These are phyloP conservation scores for Chloromyia formosa DNA, from an alignment of 2,888 invertebrate species.

Conservation along the genomic window DNA sequence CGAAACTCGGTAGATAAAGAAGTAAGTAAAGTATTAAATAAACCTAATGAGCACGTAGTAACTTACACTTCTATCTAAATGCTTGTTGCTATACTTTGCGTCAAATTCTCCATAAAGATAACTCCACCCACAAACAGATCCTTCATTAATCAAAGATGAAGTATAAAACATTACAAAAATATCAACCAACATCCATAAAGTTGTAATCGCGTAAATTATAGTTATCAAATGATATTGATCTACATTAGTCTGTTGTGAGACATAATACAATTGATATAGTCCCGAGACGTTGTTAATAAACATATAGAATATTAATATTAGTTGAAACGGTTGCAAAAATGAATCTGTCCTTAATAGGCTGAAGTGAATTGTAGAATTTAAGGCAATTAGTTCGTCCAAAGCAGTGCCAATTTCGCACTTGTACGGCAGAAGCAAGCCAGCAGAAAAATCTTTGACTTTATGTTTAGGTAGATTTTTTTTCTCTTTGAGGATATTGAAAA, in stretches of 20 bases:
- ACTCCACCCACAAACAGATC: background rate
- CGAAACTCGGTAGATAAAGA: too few species aligned
- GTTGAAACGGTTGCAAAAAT: background rate
- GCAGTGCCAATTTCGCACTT: background rate
- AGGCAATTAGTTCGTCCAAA: background rate
- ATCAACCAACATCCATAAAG: background rate
- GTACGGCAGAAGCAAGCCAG: too few species aligned
- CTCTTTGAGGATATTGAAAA: too few species aligned
- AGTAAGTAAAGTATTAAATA: too few species aligned
- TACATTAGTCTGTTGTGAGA: background rate
- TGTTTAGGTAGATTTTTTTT: too few species aligned
- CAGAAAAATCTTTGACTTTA: too few species aligned
- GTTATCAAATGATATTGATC: background rate
- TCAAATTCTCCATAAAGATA: background rate
- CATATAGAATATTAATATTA: background rate
- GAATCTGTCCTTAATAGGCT: background rate
- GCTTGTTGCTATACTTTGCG: background rate
- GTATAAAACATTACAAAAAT: background rate
- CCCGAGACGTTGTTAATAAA: background rate
- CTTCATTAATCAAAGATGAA: background rate
- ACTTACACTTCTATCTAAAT: conserved; percentile 4
- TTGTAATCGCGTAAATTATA: background rate
- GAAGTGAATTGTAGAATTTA: background rate
- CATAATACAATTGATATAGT: background rate
- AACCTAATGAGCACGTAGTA: too few species aligned